Evolutionary conservation across 2,888 invertebrate genomes (phyloP).

Genomic region (Uropetala carovei): DNA sequence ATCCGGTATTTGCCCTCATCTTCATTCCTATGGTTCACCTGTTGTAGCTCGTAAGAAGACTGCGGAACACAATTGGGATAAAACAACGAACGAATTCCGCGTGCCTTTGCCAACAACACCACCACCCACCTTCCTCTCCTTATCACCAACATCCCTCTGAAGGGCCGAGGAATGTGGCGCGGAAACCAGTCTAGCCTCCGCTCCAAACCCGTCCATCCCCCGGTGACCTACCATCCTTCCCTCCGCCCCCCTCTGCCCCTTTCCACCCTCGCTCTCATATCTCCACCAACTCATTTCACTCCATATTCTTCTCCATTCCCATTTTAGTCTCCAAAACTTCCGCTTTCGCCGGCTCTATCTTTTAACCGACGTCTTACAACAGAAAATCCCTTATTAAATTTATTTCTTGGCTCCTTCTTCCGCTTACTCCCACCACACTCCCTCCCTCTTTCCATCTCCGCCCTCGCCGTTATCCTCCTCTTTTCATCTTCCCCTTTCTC

Average conservation of each 20-base stretch:
- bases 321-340: background rate
- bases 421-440: background rate
- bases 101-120: too few species aligned
- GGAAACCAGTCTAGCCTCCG: background rate
- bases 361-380: background rate
- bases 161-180: background rate
- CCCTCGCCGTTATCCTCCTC: background rate
- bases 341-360: background rate
- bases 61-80: background rate
- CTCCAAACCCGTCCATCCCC: background rate
- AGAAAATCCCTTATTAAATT: background rate
- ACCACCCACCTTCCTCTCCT: too few species aligned
- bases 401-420: background rate
- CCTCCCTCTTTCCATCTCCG: background rate
- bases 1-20: too few species aligned
- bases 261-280: background rate
- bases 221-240: background rate
- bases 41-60: background rate
- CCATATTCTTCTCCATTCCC: background rate
- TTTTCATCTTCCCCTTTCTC: background rate
- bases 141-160: background rate
- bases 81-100: background rate
- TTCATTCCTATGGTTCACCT: background rate
- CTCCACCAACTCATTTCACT: background rate
- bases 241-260: background rate